These are phyloP conservation scores for Amazona ochrocephala DNA, from an alignment of 2,797 vertebrate species.

Conservation along the genomic window DNA sequence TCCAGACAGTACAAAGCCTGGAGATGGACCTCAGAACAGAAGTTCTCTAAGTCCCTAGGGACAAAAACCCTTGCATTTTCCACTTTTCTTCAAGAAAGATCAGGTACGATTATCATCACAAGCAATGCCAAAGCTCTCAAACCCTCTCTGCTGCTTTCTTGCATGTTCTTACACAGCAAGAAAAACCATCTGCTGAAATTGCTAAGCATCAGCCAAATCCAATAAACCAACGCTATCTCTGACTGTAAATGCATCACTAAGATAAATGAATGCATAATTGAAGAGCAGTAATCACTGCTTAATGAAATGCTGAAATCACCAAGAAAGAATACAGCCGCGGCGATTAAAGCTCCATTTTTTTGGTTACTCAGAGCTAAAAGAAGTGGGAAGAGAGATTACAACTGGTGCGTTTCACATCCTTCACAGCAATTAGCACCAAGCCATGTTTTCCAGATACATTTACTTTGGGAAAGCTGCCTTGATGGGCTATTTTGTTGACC, in stretches of 20 bases:
- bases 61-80: fast-evolving
- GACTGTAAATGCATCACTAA: conserved; percentile 67
- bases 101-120: background rate
- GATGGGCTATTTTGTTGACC: conserved; percentile 25
- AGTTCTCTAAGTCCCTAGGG: background rate
- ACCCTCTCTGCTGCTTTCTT: conserved; percentile 33
- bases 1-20: background rate
- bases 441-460: background rate
- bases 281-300: conserved; percentile 69
- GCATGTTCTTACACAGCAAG: conserved; percentile 40
- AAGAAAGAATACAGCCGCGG: background rate
- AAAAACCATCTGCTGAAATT: conserved; percentile 60
- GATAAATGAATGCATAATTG: conserved; percentile 75
- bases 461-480: conserved; percentile 15
- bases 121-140: conserved; percentile 31
- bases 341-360: conserved; percentile 6
- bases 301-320: conserved; percentile 66
- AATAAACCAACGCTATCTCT: conserved; percentile 64
- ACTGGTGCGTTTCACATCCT: background rate
- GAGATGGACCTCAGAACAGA: background rate
- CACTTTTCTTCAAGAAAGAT: background rate
- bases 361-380: background rate
- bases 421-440: background rate
- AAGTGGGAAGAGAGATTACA: background rate
- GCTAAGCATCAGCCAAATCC: conserved; percentile 65